A percentile compares a stretch with the other conserved stretches of the same genome.
These are phyloP conservation scores for Suncus etruscus DNA, from an alignment of 2,113 vertebrate genomes.

Conservation along the genomic window DNA sequence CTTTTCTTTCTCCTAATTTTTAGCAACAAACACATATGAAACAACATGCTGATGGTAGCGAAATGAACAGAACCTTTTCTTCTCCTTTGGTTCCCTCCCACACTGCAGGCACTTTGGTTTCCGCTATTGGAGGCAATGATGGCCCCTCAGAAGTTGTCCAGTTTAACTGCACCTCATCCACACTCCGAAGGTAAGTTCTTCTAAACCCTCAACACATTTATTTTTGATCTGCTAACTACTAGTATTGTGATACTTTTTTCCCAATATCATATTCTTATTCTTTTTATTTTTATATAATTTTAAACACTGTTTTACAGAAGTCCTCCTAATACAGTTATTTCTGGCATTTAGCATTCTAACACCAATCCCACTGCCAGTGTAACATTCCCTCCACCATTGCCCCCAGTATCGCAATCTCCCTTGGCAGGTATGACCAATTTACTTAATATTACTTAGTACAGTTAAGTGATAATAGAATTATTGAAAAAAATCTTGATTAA, in stretches of 20 bases:
- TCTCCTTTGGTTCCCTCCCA: background rate
- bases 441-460: too few relatives aligned
- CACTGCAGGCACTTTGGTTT: conserved; percentile 95
- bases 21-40: background rate
- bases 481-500: too few relatives aligned
- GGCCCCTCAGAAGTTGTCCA: conserved; percentile 93
- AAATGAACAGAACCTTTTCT: background rate
- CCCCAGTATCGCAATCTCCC: too few relatives aligned
- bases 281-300: background rate
- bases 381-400: too few relatives aligned
- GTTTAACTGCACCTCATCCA: conserved; percentile 82
- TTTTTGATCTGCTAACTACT: background rate
- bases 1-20: conserved; percentile 32
- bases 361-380: too few relatives aligned
- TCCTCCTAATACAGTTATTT: too few relatives aligned
- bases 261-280: background rate
- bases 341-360: background rate
- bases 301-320: too few relatives aligned
- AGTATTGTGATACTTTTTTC: background rate
- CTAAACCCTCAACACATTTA: background rate
- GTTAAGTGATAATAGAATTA: too few relatives aligned
- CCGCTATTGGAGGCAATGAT: conserved; percentile 96
- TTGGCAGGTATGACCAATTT: too few relatives aligned
- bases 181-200: conserved; percentile 90
- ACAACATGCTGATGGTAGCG: background rate